Conservation (phyloP, 1,140 invertebrate genomes). For the Drosophila tristis region DNA sequence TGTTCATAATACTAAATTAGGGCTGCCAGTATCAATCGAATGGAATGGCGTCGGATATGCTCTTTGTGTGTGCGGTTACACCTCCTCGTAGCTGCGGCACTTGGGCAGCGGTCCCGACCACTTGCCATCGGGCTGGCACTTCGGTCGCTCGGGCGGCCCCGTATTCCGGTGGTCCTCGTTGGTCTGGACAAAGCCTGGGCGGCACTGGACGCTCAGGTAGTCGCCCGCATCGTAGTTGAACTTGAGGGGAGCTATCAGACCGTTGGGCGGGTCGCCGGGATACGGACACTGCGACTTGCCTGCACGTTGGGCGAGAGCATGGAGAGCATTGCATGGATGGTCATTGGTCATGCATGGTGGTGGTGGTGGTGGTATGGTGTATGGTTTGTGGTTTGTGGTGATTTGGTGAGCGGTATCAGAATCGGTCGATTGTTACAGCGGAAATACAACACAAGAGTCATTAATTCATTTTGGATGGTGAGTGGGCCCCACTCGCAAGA, state of each 20-base stretch:
- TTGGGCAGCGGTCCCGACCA: constrained; percentile 85
- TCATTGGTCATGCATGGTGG: constrained; percentile 36
- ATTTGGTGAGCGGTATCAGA: constrained; percentile 33
- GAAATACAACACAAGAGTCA: constrained; percentile 79
- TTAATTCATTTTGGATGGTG: constrained; percentile 60
- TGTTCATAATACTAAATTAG: constrained; percentile 1
- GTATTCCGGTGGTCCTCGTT: constrained; percentile 56
- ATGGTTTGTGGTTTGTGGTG: constrained; percentile 21
- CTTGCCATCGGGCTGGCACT: constrained; percentile 85
- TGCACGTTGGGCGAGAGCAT: constrained; percentile 68
- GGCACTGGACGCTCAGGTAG: constrained; percentile 89
- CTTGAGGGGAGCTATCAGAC: constrained; percentile 89
- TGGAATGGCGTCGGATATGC: too few relatives aligned
- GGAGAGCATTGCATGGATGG: constrained; percentile 49
- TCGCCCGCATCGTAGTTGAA: constrained; percentile 91
- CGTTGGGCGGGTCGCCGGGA: constrained; percentile 89
- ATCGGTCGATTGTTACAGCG: constrained; percentile 50
- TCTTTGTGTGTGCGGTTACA: constrained; percentile 54
- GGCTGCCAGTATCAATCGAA: too few relatives aligned
- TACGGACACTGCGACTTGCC: constrained; percentile 91
- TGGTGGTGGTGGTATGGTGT: constrained; percentile 18
- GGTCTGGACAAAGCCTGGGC: constrained; percentile 87
- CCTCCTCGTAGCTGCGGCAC: constrained; percentile 85
- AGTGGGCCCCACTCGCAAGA: constrained; percentile 63
- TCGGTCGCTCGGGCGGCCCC: constrained; percentile 84